Percentiles rank a stretch among this genome's conserved stretches.
phyloP scores from a whole-genome alignment of 2,113 vertebrate genomes.

The Chascanopsetta lugubris region DNA sequence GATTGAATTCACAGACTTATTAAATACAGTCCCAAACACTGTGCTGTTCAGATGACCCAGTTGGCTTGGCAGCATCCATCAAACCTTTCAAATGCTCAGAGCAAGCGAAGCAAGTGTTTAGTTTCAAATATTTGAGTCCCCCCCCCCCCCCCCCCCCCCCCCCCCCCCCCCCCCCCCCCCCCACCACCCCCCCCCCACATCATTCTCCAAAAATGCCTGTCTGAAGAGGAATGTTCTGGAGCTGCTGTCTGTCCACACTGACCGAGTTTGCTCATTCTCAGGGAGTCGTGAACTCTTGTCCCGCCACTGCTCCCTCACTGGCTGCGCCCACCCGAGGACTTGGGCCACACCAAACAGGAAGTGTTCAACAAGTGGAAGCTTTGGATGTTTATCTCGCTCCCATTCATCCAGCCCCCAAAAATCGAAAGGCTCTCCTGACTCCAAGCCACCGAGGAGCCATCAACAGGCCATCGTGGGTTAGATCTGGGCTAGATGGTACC shows the following conservation, averaged over 20 bases:
- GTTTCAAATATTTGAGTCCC: constrained; percentile 60
- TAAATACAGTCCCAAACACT: constrained; percentile 12
- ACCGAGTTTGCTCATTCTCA: constrained; percentile 70
- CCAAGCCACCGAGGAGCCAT: constrained; percentile 18
- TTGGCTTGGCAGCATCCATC: constrained; percentile 30
- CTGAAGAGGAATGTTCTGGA: constrained; percentile 67
- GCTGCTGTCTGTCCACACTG: constrained; percentile 48
- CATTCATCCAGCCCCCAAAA: constrained; percentile 69
- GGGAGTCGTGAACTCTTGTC: constrained; percentile 81
- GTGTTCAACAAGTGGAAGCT: constrained; percentile 75
- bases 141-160: constrained; percentile 60
- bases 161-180: constrained; percentile 56
- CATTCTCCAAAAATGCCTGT: constrained; percentile 77
- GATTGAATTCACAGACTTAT: constrained; percentile 7
- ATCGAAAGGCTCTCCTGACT: constrained; percentile 33
- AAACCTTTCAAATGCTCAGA: constrained; percentile 34
- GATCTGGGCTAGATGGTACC: constrained; percentile 42
- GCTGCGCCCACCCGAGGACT: constrained; percentile 66
- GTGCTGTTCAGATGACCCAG: background rate
- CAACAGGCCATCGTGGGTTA: constrained; percentile 31
- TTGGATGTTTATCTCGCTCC: constrained; percentile 79
- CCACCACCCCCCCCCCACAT: constrained; percentile 72
- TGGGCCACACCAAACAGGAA: constrained; percentile 84
- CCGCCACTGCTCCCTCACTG: constrained; percentile 66
- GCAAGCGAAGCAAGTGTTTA: constrained; percentile 42